These are phyloP conservation scores for Globodera rostochiensis DNA, from an alignment of 1,140 invertebrate species.

Conservation along the genomic window DNA sequence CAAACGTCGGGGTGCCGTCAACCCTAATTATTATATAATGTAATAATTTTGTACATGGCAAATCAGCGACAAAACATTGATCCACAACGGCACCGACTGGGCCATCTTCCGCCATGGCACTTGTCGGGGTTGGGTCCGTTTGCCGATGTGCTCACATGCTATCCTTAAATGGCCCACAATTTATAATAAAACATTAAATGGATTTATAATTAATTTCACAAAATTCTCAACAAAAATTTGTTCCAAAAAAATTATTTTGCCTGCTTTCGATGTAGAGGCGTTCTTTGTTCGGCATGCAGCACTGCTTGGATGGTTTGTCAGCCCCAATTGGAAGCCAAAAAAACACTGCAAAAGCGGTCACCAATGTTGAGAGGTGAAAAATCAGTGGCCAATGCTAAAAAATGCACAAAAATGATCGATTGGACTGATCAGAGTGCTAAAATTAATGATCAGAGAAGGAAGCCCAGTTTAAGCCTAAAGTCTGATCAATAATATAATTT, in stretches of 20 bases:
- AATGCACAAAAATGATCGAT: not conserved
- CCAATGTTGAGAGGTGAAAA: slow-evolving; percentile 59
- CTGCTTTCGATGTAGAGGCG: slow-evolving; percentile 61
- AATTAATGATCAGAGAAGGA: no score
- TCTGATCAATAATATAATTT: no score
- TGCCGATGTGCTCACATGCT: slow-evolving; percentile 63
- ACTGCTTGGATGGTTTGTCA: slow-evolving; percentile 63
- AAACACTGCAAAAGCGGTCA: slow-evolving; percentile 55
- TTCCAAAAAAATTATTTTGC: slow-evolving; percentile 35
- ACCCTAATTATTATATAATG: no score
- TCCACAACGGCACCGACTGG: slow-evolving; percentile 58
- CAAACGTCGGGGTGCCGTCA: no score
- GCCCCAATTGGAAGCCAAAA: slow-evolving; percentile 65
- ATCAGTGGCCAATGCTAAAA: slow-evolving; percentile 60
- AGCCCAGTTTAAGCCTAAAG: no score
- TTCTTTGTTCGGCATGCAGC: slow-evolving; percentile 59
- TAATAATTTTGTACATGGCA: slow-evolving; percentile 40
- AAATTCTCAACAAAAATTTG: slow-evolving; percentile 15
- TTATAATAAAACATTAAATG: slow-evolving; percentile 1
- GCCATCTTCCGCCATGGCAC: slow-evolving; percentile 55
- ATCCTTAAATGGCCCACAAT: slow-evolving; percentile 47
- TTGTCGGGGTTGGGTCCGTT: slow-evolving; percentile 54
- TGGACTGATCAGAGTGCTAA: no score
- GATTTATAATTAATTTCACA: not conserved
- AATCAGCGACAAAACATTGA: slow-evolving; percentile 56